Evolutionary conservation across 2,888 invertebrate species (phyloP).

Genomic region (Drosophila falleni): DNA sequence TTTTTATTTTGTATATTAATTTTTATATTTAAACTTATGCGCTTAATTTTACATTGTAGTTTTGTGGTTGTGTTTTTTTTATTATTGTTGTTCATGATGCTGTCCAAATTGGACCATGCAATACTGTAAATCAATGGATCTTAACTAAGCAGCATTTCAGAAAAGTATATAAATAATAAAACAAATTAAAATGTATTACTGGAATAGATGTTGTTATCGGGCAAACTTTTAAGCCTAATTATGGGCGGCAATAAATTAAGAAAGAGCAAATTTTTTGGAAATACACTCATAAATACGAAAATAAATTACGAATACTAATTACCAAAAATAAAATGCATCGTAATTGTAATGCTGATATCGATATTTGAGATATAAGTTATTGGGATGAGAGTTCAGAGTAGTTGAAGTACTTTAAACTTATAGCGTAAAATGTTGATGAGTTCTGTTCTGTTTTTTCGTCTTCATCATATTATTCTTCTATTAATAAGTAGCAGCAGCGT

Average conservation of each 20-base stretch:
- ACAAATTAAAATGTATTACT: conserved; percentile 34
- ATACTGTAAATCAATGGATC: conserved; percentile 48
- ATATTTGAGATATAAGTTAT: conserved; percentile 64
- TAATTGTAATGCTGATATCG: conserved; percentile 45
- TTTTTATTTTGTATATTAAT: conserved; percentile 43
- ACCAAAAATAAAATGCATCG: conserved; percentile 31
- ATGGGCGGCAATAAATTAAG: conserved; percentile 73
- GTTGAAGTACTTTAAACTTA: conserved; percentile 59
- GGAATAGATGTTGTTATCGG: conserved; percentile 29
- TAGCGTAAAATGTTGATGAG: conserved; percentile 48
- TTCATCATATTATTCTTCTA: conserved; percentile 16
- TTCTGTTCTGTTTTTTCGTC: conserved; percentile 32
- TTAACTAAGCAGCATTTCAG: conserved; percentile 36
- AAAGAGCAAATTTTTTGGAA: conserved; percentile 29
- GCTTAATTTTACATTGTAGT: conserved; percentile 57
- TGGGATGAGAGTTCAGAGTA: conserved; percentile 19
- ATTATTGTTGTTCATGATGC: conserved; percentile 33
- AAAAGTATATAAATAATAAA: conserved; percentile 38
- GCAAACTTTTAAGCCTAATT: conserved; percentile 44
- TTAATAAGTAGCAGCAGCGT: conserved; percentile 74
- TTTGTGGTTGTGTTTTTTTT: conserved; percentile 32
- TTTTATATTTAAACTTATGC: conserved; percentile 58
- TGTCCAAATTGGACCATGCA: conserved; percentile 32
- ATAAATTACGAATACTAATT: conserved; percentile 64
- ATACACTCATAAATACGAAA: conserved; percentile 43